Evolutionary conservation across 1,140 invertebrate species (phyloP).

Genomic region (Hermetia illucens): DNA sequence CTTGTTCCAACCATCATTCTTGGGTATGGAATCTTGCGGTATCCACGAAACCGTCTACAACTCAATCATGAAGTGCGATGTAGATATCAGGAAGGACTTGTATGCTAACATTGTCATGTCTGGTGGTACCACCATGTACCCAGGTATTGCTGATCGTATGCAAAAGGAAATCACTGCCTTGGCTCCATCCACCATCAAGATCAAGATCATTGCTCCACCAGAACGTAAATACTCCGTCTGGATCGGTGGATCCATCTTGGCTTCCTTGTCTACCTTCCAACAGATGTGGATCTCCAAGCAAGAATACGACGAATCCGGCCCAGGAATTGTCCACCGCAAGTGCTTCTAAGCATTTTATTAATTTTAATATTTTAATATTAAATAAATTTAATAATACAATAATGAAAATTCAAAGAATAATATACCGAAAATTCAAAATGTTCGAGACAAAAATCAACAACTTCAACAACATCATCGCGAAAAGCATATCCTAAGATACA

Average conservation of each 20-base stretch:
- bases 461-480: too few relatives aligned
- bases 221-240: slow-evolving; percentile 88
- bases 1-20: slow-evolving; percentile 89
- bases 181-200: slow-evolving; percentile 82
- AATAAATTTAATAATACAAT: slow-evolving; percentile 1
- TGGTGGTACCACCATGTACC: slow-evolving; percentile 95
- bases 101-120: slow-evolving; percentile 93
- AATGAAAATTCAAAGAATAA: not conserved
- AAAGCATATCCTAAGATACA: slow-evolving; percentile 1
- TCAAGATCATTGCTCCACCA: slow-evolving; percentile 88
- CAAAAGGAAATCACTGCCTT: slow-evolving; percentile 81
- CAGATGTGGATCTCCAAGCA: slow-evolving; percentile 95
- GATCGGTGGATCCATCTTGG: slow-evolving; percentile 79
- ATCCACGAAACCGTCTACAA: slow-evolving; percentile 94
- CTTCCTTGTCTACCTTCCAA: slow-evolving; percentile 78
- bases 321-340: slow-evolving; percentile 88
- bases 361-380: slow-evolving; percentile 1
- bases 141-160: slow-evolving; percentile 76
- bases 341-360: slow-evolving; percentile 63
- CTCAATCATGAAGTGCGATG: slow-evolving; percentile 95
- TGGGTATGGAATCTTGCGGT: slow-evolving; percentile 90
- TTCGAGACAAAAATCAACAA: too few relatives aligned
- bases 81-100: slow-evolving; percentile 86
- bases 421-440: too few relatives aligned
- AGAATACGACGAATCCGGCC: slow-evolving; percentile 89